These are phyloP conservation scores for Lagopus leucura DNA, from an alignment of 2,113 vertebrate species.

Conservation along the genomic window DNA sequence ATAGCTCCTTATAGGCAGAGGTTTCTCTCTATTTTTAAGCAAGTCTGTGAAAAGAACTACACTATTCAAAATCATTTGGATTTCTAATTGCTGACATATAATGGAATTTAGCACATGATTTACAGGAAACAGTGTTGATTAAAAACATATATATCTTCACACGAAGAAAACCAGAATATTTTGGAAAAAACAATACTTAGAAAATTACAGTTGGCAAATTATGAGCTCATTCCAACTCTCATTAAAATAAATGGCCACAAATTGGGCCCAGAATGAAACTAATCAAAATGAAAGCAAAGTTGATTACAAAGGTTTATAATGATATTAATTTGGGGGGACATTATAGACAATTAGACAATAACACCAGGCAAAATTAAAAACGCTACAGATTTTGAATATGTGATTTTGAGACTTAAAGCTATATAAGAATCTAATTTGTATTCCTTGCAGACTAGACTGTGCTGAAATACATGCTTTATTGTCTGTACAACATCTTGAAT, in stretches of 20 bases:
- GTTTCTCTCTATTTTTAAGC: not conserved
- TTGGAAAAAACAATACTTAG: not conserved
- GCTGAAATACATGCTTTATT: not conserved
- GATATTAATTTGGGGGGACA: conserved; percentile 8
- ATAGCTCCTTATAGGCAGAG: not conserved
- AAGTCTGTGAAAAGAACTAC: not conserved
- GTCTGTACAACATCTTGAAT: not conserved
- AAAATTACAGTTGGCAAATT: conserved; percentile 26
- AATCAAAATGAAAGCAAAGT: conserved; percentile 44
- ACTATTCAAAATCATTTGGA: not conserved
- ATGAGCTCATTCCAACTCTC: not conserved
- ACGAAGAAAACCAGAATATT: not conserved
- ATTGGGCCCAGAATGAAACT: not conserved
- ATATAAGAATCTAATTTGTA: not conserved
- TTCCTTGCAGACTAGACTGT: not conserved
- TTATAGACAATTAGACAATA: not conserved
- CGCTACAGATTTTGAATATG: not conserved
- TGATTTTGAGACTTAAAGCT: not conserved
- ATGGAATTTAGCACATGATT: not conserved
- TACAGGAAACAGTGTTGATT: conserved; percentile 4
- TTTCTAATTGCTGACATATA: not conserved
- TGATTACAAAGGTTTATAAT: not conserved
- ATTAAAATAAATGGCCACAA: not conserved
- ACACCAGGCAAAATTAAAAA: conserved; percentile 3
- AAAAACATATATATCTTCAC: not conserved